Base-by-base conservation (phyloP, 2,113 vertebrate species). In the Sphyrna mokarran region DNA sequence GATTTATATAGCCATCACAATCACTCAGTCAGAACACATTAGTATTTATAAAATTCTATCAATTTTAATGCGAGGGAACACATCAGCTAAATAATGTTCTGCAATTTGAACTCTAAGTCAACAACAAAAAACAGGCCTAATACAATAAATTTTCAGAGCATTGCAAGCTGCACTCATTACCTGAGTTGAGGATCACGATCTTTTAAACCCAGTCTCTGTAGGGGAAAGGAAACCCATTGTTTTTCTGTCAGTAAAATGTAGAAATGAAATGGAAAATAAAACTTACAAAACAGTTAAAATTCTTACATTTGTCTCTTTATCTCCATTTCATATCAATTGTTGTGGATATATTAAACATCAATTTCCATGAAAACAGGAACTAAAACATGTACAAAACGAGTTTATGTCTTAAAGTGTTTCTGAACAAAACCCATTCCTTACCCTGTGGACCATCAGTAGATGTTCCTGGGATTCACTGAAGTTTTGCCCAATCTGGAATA, bases 401-500 rank as follows among this genome's bases (percentile, higher is more conserved):
- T 91, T 54, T 10, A 72, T 5, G 5, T 80, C 5, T 5, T 40
- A 61, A 0, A 18, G 40, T 85, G 11, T 66, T 22, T 86, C 33
- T n/a, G 63, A 66, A 66, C 4, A 14, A 40, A 40, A 78, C 90
- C 89, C 68, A 16, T 18, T 43, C 96, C 97, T 97, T 96, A 99
- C 98, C 98, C 97, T 97, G 0, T 98, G 97, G 70, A 99, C 97
- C 97, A 99, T 97, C 96, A 97, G 97, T 83, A 98, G 95, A 97
- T 99, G 98, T 96, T 99, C 98, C 95, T 98, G 98, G 0, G 98
- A 98, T 96, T 96, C 97, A 97, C 99, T 99, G 97, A 99, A 99
- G 96, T 98, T 99, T 85, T 97, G 97, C 96, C 98, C 98, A n/a
- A 99, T 98, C 96, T 99, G 98, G 0, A 98, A 98, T 97, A 98